Base-by-base conservation (phyloP, 2,113 vertebrate species). In the Engystomops pustulosus region DNA sequence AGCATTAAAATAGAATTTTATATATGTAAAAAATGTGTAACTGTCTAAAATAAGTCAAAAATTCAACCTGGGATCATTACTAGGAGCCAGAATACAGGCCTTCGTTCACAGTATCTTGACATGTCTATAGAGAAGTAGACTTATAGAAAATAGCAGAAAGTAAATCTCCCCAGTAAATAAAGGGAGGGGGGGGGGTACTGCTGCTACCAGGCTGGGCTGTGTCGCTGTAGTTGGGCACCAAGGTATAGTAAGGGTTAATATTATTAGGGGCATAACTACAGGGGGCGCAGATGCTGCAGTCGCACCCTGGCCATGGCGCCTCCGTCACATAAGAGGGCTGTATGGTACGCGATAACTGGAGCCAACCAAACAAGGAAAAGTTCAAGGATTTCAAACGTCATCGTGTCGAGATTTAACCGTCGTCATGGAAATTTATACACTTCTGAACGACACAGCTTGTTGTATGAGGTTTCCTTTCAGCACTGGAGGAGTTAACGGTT, bases 1-100 rank as follows among this genome's bases (percentile, higher is more conserved):
- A 34, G 32, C 38, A 27, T 47, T 62, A 83, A 75, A 83, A 83
- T 74, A 83, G 25, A 49, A 17, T 32, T 83, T 23, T 55, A 25
- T 81, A 69, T 4, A 18, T 11, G 41, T 76, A 83, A 83, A 83
- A 83, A 83, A 55, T 53, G 38, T 20, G 55, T 74, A 72, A 58
- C 49, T 30, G 20, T 44, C 53, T 45, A 25, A 44, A 30, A 62
- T n/a, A 74, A 27, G 36, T 74, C 45, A 32, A 49, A 65, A 67
- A 67, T 2, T 30, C 27, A 60, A 51, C 58, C 71, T 49, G 36
- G 60, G 41, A 62, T 36, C 17, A 36, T 20, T 49, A 20, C 9
- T 34, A 62, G 23, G 30, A 23, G 38, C 11, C 41, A 44, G 67
- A 41, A 23, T n/a, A 41, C 68, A 71, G 38, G 23, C 36, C 38